Base-by-base conservation (phyloP, 2,797 vertebrate genomes). In the Uromys caudimaculatus region DNA sequence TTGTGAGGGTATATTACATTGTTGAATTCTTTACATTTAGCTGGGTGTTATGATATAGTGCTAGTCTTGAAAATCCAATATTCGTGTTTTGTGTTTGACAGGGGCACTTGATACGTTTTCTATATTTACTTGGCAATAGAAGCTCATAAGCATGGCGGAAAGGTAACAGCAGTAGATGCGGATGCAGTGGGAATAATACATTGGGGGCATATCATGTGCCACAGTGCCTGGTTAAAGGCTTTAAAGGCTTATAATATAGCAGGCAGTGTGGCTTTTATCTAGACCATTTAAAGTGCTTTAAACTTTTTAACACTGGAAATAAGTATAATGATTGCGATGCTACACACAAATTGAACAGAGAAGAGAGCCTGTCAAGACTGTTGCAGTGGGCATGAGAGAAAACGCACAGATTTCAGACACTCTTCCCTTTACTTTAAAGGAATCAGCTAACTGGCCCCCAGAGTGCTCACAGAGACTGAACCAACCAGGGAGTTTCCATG, bases 21-120 rank as follows among this genome's bases (percentile, higher is more conserved):
- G 35, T 69, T 86, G 35, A 89, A 83, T 87, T 91, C 71, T 91
- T 89, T 73, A 94, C 77, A 29, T 85, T 93, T 89, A 24, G 21
- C n/a, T 89, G 24, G 29, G 24, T 58, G 13, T 44, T 96, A 75
- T 41, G 54, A 83, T 87, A 87, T 32, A 29, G 60, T 87, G 35
- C 9, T 79, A 91, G 19, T 44, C 67, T 6, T 44, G 35, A 81
- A 81, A 88, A 94, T 11, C 62, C 32, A 76, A 41, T 81, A 56
- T 64, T 85, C 32, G 0, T 52, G 58, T 11, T 52, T 50, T 38
- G 17, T 71, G 23, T 75, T 83, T 44, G 35, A 38, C 17, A 54
- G n/a, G 13, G 17, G 47, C 12, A 50, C 17, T 8, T 44, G 44
- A 82, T 67, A 44, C 16, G 7, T 87, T 71, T 71, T 41, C n/a